These are phyloP conservation scores for Amphibalanus amphitrite DNA, from an alignment of 1,140 invertebrate genomes.

Conservation along the genomic window DNA sequence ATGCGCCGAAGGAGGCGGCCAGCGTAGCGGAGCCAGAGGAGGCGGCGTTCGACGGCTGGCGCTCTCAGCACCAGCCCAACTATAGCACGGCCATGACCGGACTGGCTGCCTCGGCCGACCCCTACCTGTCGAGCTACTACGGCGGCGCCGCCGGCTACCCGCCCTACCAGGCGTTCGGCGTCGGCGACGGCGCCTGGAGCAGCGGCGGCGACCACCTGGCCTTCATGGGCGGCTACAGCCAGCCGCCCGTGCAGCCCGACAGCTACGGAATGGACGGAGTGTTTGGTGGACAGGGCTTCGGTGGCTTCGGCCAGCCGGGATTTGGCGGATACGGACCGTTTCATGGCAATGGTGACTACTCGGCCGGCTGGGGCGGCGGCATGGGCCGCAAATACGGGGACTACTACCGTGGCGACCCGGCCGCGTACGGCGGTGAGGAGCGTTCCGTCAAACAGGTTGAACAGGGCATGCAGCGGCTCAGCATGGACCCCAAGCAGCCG, in stretches of 20 bases:
- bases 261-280: conserved; percentile 75
- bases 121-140: too few species aligned
- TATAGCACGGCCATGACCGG: background rate
- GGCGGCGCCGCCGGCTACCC: too few species aligned
- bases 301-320: too few species aligned
- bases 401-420: too few species aligned
- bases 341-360: too few species aligned
- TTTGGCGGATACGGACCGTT: too few species aligned
- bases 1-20: background rate
- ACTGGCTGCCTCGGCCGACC: background rate
- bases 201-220: too few species aligned
- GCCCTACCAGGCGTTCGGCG: too few species aligned
- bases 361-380: conserved; percentile 43
- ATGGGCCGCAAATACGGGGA: conserved; percentile 47
- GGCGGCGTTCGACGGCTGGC: background rate
- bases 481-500: conserved; percentile 17
- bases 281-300: conserved; percentile 50
- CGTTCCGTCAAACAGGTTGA: conserved; percentile 21
- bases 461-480: conserved; percentile 22
- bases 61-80: background rate
- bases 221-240: too few species aligned
- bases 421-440: too few species aligned
- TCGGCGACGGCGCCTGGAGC: too few species aligned
- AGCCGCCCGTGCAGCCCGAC: too few species aligned
- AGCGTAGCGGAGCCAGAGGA: background rate